Evolutionary conservation across 1,140 invertebrate genomes (phyloP).

Genomic region (Leptopilina boulardi): DNA sequence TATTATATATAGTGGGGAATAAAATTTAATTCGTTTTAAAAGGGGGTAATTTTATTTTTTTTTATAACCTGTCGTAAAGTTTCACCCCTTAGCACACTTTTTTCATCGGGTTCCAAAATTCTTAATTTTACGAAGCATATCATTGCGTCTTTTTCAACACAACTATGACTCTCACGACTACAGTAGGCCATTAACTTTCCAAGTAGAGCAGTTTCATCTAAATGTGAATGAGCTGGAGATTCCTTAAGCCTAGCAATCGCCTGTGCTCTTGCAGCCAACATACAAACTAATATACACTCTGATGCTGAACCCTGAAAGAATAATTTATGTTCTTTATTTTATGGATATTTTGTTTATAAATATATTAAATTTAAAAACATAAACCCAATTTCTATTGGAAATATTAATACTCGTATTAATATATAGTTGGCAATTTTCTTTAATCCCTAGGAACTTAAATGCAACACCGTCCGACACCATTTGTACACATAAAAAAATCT

Average conservation of each 20-base stretch:
- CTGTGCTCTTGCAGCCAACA: constrained; percentile 96
- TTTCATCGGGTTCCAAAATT: constrained; percentile 97
- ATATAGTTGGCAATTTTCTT: no score
- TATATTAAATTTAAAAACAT: no score
- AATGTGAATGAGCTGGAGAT: constrained; percentile 85
- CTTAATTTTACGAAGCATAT: constrained; percentile 98
- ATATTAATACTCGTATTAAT: no score
- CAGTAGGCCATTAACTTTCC: constrained; percentile 97
- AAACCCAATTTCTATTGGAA: no score
- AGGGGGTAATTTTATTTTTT: background rate
- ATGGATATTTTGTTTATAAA: no score
- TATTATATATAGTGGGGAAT: no score
- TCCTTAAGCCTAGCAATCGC: constrained; percentile 94
- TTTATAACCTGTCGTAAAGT: constrained; percentile 84
- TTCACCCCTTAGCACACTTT: constrained; percentile 92
- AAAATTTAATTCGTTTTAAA: constrained; percentile 32
- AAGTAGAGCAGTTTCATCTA: constrained; percentile 95
- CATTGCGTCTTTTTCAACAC: constrained; percentile 99
- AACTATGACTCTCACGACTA: constrained; percentile 97
- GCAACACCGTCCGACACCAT: no score
- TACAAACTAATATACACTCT: constrained; percentile 96
- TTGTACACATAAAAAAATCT: no score
- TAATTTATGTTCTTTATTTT: constrained; percentile 4
- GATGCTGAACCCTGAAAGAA: constrained; percentile 94
- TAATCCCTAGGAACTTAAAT: no score